Evolutionary conservation across 2,888 invertebrate species (phyloP), one percentile per base, ranked within the genome.

Genomic region (Gandaritis pyraliata): DNA sequence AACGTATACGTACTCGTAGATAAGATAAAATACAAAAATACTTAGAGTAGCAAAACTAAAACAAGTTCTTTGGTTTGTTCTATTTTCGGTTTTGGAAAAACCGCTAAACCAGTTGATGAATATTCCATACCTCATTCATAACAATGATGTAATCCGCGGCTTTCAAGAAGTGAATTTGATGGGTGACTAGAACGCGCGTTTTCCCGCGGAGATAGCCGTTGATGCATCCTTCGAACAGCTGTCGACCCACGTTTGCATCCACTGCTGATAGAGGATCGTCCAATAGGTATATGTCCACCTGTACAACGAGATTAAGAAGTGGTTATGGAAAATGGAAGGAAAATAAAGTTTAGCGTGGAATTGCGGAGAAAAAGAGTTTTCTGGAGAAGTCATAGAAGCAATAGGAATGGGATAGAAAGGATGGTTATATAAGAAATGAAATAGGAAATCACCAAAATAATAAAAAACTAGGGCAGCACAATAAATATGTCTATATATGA

Each of bases 211-310:
- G 88, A 73, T 94, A 94, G 0, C 93, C 94, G 69, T 93, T 93
- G 65, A 97, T 95, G 76, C 96, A 97, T 77, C 96, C 94, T 58
- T 96, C 95, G 78, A 96, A 97, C 47, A 97, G 86, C 77, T 95
- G 95, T 58, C 95, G 94, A 0, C 96, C 95, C 0, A 97, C 97
- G 67, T 95, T 95, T 0, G 96, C 94, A 78, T 97, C 97, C 2
- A 97, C 97, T 2, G 97, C 97, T n/a, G 96, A 96, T 39, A 97
- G 86, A 0, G 97, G 97, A 83, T 97, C 97, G 74, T 97, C 97
- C 64, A 97, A 82, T 6, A 97, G 85, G 80, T 97, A 97, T 64
- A 97, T 94, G 78, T 97, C 96, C 0, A 96, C 94, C 78, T 96
- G 90, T 65, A 33, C 15, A 50, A 29, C 7, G 41, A 49, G 56